A percentile compares a stretch with the other conserved stretches of the same genome.
Conservation (phyloP, 2,113 vertebrate genomes). For the Trematocara unimaculatum region DNA sequence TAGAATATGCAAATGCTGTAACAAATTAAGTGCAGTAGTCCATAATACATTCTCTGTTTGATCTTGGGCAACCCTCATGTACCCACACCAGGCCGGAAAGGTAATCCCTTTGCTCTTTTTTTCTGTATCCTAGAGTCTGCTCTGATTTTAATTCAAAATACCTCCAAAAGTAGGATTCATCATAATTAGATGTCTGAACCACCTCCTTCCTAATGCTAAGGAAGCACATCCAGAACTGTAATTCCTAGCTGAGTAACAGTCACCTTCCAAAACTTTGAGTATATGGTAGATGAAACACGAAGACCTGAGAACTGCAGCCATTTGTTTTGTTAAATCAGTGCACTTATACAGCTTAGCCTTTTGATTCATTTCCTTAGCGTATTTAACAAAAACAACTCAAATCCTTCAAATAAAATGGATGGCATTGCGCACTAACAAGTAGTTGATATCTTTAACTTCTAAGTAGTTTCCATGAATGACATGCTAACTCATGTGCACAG, state of each 20-base stretch:
- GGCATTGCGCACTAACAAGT: background rate
- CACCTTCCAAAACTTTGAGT: background rate
- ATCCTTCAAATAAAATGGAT: background rate
- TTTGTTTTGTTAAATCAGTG: accelerated
- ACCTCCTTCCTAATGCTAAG: background rate
- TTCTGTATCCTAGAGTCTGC: background rate
- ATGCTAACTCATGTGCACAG: background rate
- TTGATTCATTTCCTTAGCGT: background rate
- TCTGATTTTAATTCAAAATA: background rate
- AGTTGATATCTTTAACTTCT: background rate
- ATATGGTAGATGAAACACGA: accelerated
- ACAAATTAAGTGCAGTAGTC: background rate
- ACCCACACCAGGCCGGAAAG: background rate
- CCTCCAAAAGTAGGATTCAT: background rate
- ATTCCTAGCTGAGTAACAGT: background rate
- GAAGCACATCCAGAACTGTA: background rate
- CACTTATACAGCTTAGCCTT: background rate
- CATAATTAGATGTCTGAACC: background rate
- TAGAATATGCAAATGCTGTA: background rate
- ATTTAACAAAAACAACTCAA: background rate
- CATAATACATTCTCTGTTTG: background rate
- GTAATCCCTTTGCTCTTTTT: background rate
- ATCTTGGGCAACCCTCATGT: background rate
- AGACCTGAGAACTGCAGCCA: background rate
- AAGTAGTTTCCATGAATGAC: background rate